These are phyloP conservation scores for Pocota personata DNA, from an alignment of 2,888 invertebrate species.

Conservation along the genomic window DNA sequence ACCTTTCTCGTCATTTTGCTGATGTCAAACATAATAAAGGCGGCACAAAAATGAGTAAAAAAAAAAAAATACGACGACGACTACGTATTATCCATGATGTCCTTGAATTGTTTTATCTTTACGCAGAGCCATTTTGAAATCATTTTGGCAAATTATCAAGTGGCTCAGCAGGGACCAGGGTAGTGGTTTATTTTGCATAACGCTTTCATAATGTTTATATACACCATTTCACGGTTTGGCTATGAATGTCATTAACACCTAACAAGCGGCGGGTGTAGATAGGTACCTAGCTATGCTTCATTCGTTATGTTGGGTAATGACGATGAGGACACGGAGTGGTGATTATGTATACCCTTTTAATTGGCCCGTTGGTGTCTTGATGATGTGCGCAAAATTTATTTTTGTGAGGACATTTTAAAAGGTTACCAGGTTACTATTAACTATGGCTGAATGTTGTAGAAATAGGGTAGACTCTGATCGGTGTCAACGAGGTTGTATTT, in stretches of 20 bases:
- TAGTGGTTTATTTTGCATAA: constrained; percentile 45
- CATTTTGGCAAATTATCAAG: constrained; percentile 26
- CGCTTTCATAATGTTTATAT: constrained; percentile 33
- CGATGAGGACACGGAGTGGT: background rate
- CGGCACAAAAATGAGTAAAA: background rate
- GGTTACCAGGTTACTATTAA: background rate
- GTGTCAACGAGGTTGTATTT: no score
- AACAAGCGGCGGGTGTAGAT: background rate
- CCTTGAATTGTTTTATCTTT: constrained; percentile 20
- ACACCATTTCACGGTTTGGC: constrained; percentile 38
- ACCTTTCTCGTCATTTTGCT: constrained; percentile 20
- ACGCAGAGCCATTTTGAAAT: background rate
- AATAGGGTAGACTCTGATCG: no score
- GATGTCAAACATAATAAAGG: constrained; percentile 27
- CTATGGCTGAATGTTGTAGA: background rate
- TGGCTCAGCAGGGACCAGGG: background rate
- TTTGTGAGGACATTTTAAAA: background rate
- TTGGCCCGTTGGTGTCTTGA: background rate
- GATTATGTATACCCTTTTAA: constrained; percentile 10
- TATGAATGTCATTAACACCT: constrained; percentile 48
- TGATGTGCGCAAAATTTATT: background rate
- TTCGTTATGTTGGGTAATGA: background rate
- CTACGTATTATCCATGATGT: background rate
- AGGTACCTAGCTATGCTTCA: background rate
- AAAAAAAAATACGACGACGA: background rate